Conservation (phyloP, 2,113 vertebrate species). For the Nicator chloris region DNA sequence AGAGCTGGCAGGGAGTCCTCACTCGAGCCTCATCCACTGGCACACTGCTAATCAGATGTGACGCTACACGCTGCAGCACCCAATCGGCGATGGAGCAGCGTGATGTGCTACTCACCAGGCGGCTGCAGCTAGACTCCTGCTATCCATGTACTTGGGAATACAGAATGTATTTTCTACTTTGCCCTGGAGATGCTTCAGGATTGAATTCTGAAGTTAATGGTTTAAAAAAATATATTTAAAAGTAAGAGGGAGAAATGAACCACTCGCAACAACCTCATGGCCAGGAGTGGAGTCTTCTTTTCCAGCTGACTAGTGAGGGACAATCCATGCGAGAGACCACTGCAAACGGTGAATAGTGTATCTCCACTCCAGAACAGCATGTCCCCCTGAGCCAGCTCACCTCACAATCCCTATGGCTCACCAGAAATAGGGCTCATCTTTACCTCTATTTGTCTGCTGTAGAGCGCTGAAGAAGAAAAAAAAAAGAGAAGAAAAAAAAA, state of each 20-base stretch:
- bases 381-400: not conserved
- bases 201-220: constrained; percentile 50
- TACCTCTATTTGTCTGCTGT: not conserved
- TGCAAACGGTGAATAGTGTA: not conserved
- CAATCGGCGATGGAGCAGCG: not conserved
- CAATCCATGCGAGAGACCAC: constrained; percentile 34
- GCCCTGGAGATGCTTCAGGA: constrained; percentile 50
- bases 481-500: not conserved
- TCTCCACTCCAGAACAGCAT: not conserved
- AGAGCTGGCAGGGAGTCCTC: constrained; percentile 73
- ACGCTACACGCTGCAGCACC: constrained; percentile 34
- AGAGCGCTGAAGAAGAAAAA: not conserved
- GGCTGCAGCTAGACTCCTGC: not conserved
- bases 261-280: constrained; percentile 5
- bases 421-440: not conserved
- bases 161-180: not conserved
- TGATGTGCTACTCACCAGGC: constrained; percentile 16
- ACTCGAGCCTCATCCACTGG: constrained; percentile 61
- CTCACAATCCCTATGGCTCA: not conserved
- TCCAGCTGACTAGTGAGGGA: constrained; percentile 46
- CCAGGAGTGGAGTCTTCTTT: constrained; percentile 35
- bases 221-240: constrained; percentile 38
- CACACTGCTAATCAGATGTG: constrained; percentile 70
- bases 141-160: constrained; percentile 1
- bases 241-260: constrained; percentile 15